Evolutionary conservation across 2,888 invertebrate genomes (phyloP), one percentile per base, ranked within the genome.

Genomic region (Lepidochrysops patricia): DNA sequence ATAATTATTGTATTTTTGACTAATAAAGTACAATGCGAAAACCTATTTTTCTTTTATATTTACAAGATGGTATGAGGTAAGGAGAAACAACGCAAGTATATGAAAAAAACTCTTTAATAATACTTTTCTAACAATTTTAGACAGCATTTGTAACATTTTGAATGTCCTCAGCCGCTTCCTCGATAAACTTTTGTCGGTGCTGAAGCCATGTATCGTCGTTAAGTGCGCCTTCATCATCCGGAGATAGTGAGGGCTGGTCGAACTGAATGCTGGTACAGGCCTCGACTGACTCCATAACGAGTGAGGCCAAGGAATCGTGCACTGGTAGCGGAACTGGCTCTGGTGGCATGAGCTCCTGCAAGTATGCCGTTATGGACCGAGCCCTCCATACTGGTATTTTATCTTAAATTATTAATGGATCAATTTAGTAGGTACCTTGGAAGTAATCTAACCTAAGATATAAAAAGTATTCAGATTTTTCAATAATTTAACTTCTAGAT

Each of bases 321-420:
- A 92, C 84, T 0, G 92, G 92, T 43, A 94, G 73, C 0, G 94
- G 92, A 0, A 92, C 86, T 0, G 95, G 92, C 68, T 93, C 93
- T 0, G 92, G 92, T 0, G 95, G 95, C 57, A 95, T 74, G 64
- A 93, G 84, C 56, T 94, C 92, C 2, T 91, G 90, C 80, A 93
- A 91, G 73, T 93, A 95, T 0, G 90, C 85, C 0, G 93, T 92
- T 27, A 94, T 89, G 67, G 91, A 91, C 64, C 94, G 91, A 0
- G 93, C 93, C 3, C 93, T 89, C 95, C 95, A 96, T 12, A 89
- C 89, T 56, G 91, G 89, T 63, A 92, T 68, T 68, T 85, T 86
- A 48, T 86, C 87, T 81, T 75, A 26, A 66, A 68, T 15, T 56
- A 32, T 29, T 15, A 4, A 26, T n/a, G n/a, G n/a, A n/a, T n/a